A percentile compares a stretch with the other conserved stretches of the same genome.
Evolutionary conservation across 2,797 vertebrate species (phyloP).

Genomic region (Linurgus olivaceus): DNA sequence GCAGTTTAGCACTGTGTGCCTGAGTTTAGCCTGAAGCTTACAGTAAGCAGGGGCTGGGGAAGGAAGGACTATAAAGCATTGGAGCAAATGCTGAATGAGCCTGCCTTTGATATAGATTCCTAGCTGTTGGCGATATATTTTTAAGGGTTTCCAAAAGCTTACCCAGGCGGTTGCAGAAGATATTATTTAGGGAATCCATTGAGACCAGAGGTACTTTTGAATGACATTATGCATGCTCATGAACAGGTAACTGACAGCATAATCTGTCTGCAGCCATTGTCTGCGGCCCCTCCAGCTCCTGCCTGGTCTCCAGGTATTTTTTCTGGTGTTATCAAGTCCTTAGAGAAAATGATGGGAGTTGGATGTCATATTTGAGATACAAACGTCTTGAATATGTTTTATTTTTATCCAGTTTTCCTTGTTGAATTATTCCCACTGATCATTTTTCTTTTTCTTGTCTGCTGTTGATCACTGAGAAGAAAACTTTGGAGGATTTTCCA

Average conservation of each 20-base stretch:
- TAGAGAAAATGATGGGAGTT: background rate
- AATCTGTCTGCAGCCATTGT: background rate
- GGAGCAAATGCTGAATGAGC: background rate
- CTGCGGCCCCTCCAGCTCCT: background rate
- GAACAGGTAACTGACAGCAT: background rate
- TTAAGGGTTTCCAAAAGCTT: background rate
- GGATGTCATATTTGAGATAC: background rate
- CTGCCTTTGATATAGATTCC: background rate
- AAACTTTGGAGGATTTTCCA: background rate
- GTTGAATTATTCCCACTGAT: background rate
- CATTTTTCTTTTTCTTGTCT: background rate
- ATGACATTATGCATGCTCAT: background rate
- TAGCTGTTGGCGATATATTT: background rate
- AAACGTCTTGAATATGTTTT: background rate
- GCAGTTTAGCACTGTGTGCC: accelerated
- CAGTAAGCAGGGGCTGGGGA: background rate
- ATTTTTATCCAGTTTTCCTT: background rate
- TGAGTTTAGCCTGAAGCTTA: background rate
- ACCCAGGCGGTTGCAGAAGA: accelerated
- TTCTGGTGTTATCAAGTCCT: background rate
- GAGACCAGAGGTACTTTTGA: background rate
- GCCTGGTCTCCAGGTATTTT: background rate
- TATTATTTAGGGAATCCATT: background rate
- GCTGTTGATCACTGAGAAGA: background rate
- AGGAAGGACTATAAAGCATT: background rate